Base-by-base conservation (phyloP, 1,140 invertebrate genomes). In the Pseudomyrmex dendroicus region DNA sequence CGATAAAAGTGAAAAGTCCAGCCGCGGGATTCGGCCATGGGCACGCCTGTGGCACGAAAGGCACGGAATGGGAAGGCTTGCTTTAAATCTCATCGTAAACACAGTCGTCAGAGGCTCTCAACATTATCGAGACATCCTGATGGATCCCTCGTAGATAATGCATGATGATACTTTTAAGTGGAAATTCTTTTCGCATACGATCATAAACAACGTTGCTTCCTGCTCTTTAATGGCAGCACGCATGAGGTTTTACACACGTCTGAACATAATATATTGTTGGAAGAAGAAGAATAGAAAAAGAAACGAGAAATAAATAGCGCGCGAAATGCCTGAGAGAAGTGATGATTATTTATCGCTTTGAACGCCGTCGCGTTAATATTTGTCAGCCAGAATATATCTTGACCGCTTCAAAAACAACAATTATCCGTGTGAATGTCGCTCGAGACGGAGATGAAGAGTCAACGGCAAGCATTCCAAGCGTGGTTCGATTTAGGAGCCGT, bases 31-130 rank as follows among this genome's bases (percentile, higher is more conserved):
- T 90, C 84, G 87, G 76, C 85, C 83, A 80, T 82, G 72, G 48
- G 5, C 35, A 35, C 35, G 35, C 35, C 78, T 72, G 84, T 73
- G 78, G 56, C 22, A 73, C 35, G 35, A 76, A 88, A 77, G 83
- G 73, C 72, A 78, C 82, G 82, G 56, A 44, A 62, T 52, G 59
- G 48, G 85, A 86, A 35, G 35, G 84, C 78, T 72, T 84, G 68
- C 80, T 90, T 90, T 90, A 90, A 90, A 91, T 91, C 89, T 83
- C 68, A 90, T 83, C 90, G 86, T 90, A 91, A 91, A 90, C 88
- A 89, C 73, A 83, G 64, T 62, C 64, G 54, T 59, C 89, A 90
- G 89, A 84, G 90, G 85, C 82, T 90, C 90, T 91, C 89, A 91
- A 84, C 80, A 46, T 80, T 61, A 20, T n/a, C 20, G n/a, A 8